Conservation (phyloP, 1,140 invertebrate species). For the Apis dorsata region DNA sequence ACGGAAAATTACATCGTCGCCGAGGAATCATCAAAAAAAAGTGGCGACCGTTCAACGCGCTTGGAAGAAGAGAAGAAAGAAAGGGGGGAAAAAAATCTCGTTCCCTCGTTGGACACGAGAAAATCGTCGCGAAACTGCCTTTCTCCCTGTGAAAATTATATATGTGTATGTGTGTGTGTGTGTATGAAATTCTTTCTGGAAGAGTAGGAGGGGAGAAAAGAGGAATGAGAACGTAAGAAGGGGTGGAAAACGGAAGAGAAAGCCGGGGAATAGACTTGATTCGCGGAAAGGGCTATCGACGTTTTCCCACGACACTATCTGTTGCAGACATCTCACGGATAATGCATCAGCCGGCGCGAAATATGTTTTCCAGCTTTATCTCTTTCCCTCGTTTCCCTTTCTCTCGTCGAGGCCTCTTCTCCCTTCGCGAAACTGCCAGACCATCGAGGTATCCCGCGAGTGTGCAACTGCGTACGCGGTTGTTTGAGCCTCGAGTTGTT, state of each 20-base stretch:
- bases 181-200: background rate
- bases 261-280: constrained; percentile 40
- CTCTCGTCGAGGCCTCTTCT: constrained; percentile 25
- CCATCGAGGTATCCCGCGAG: constrained; percentile 16
- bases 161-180: no score
- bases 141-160: background rate
- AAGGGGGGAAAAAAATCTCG: background rate
- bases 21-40: constrained; percentile 24
- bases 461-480: background rate
- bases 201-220: no score
- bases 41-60: background rate
- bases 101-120: constrained; percentile 21
- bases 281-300: constrained; percentile 63
- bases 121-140: constrained; percentile 36
- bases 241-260: constrained; percentile 36
- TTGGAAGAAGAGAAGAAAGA: background rate
- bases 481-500: constrained; percentile 7
- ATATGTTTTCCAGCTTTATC: constrained; percentile 50
- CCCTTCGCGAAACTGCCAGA: constrained; percentile 4
- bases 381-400: background rate
- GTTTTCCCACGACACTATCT: constrained; percentile 64
- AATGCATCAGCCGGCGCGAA: constrained; percentile 62
- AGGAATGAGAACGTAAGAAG: background rate
- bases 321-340: constrained; percentile 60
- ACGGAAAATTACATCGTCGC: constrained; percentile 36